These are phyloP conservation scores for Oxyteleia sp. DNA, from an alignment of 2,888 invertebrate genomes.

Conservation along the genomic window DNA sequence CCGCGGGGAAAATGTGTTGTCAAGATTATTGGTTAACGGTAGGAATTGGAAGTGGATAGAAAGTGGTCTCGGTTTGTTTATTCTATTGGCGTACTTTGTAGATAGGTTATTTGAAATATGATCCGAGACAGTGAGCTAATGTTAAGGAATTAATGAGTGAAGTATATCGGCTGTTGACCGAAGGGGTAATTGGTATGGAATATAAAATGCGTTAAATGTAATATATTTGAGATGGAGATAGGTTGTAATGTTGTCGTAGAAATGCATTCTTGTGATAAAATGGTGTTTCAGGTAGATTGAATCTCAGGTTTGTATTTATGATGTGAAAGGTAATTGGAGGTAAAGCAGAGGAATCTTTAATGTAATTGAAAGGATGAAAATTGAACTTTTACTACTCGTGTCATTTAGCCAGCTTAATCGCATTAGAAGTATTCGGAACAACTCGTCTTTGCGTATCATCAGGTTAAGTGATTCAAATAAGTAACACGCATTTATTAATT, in stretches of 20 bases:
- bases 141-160: constrained; percentile 37
- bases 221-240: background rate
- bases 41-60: constrained; percentile 21
- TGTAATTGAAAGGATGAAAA: background rate
- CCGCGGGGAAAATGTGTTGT: constrained; percentile 25
- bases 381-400: background rate
- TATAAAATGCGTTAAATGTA: constrained; percentile 20
- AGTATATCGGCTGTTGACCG: constrained; percentile 38
- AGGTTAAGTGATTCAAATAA: no score
- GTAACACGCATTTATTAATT: no score
- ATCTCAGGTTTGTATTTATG: background rate
- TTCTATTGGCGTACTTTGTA: constrained; percentile 42
- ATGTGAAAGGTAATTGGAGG: background rate
- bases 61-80: constrained; percentile 45
- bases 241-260: background rate
- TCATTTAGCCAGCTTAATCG: background rate
- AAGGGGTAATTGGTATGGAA: constrained; percentile 31
- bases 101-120: constrained; percentile 55
- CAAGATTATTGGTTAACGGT: constrained; percentile 31
- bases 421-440: background rate
- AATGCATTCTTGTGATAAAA: background rate
- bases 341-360: background rate
- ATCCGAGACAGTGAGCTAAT: constrained; percentile 47
- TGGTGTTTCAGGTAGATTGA: background rate
- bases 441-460: no score